A percentile compares a stretch with the other conserved stretches of the same genome.
Evolutionary conservation across 2,888 invertebrate species (phyloP).

Genomic region (Drosophila suboccidentalis): DNA sequence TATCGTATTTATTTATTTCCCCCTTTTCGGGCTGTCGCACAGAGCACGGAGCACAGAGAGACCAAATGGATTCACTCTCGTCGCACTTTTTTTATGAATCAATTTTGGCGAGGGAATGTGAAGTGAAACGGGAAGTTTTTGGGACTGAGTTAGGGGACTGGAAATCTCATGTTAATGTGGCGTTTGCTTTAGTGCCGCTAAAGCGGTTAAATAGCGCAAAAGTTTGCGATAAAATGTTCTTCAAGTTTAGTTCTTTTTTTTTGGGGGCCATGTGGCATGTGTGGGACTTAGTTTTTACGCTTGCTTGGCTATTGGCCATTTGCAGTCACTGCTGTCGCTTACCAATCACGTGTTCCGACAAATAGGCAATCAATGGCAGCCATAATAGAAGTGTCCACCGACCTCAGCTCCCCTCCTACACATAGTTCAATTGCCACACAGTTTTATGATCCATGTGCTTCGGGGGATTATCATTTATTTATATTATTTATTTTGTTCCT

Average conservation of each 20-base stretch:
- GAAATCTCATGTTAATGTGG: conserved; percentile 64
- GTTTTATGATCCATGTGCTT: conserved; percentile 42
- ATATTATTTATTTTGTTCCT: conserved; percentile 17
- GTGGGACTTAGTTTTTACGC: conserved; percentile 59
- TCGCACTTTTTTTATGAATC: conserved; percentile 71
- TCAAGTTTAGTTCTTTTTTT: conserved; percentile 36
- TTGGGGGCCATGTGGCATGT: conserved; percentile 13
- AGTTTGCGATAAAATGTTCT: conserved; percentile 71
- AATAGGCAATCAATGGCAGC: conserved; percentile 68
- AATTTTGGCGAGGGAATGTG: conserved; percentile 47
- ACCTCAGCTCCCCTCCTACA: neutral
- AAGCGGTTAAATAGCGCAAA: conserved; percentile 80
- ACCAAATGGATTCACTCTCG: conserved; percentile 43
- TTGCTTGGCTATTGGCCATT: conserved; percentile 46
- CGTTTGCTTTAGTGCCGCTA: conserved; percentile 67
- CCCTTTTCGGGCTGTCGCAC: conserved; percentile 9
- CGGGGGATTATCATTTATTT: conserved; percentile 52
- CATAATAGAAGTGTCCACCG: conserved; percentile 55
- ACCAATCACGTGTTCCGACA: conserved; percentile 65
- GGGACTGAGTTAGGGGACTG: conserved; percentile 10
- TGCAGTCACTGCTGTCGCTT: conserved; percentile 16
- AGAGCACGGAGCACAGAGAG: conserved; percentile 8
- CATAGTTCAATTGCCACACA: conserved; percentile 15
- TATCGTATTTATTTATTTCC: conserved; percentile 54
- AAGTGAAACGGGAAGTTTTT: neutral